Base-by-base conservation (phyloP, 1,140 invertebrate genomes). In the Piezodorus guildinii region DNA sequence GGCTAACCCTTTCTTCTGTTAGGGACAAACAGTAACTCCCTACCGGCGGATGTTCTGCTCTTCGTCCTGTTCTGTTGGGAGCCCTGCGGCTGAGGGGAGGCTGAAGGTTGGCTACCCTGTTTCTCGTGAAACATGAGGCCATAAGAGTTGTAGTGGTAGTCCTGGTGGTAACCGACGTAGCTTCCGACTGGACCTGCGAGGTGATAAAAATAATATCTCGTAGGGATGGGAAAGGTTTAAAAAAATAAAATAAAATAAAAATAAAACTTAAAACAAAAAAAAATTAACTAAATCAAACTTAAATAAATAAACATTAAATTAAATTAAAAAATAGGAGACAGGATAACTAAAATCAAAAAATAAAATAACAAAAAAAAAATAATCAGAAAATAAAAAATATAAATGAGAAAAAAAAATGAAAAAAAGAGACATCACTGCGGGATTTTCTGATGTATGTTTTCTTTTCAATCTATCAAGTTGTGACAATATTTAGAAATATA, bases 61-160 rank as follows among this genome's bases (percentile, higher is more conserved):
- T 63, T 63, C 51, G 62, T 52, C 27, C 62, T 27, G 27, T 43
- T 58, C 52, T 63, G 62, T 39, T 51, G 52, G 23, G 51, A 43
- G 49, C 49, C 51, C 49, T 51, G 49, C 16, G 51, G 51, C 45
- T 45, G 39, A 10, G 39, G 63, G 9, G 30, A 21, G 23, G 56
- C 34, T 16, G 27, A 17, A 17, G 34, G 56, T 60, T 64, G 56
- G 58, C 34, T 44, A 23, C n/a, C 34, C 21, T 60, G 16, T 39
- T 64, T 64, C 30, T 64, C 63, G 21, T 56, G 56, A 27, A 64
- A 64, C 63, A 64, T 64, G 17, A 64, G 58, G 43, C 52, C 49
- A 52, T 64, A 64, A 16, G 63, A 64, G 56, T 64, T 64, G 63
- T 59, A 64, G 63, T 64, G 63, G 52, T 64, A 64, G 12, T 64